These are phyloP conservation scores for Caenorhabditis sulstoni DNA, from an alignment of 2,888 invertebrate species.

Conservation along the genomic window DNA sequence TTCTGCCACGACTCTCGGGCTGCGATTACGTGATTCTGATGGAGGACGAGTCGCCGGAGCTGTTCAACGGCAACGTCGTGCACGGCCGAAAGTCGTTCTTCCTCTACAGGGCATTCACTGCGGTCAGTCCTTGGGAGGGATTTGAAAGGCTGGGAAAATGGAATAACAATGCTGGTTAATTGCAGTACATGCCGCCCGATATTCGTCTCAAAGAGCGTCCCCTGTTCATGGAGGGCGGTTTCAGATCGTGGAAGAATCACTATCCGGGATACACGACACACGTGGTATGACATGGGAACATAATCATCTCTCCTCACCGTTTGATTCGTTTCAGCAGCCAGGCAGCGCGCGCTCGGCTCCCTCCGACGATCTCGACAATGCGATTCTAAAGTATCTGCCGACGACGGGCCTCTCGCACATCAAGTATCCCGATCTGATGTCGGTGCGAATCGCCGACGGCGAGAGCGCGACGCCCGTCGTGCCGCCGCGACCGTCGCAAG, in stretches of 20 bases:
- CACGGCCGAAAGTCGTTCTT: constrained; percentile 25
- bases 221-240: constrained; percentile 75
- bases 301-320: neutral
- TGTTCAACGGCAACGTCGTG: constrained; percentile 19
- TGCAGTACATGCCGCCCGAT: constrained; percentile 55
- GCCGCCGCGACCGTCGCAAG: neutral
- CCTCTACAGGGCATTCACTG: constrained; percentile 38
- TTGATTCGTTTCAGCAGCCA: constrained; percentile 12
- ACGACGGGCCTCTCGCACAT: constrained; percentile 15
- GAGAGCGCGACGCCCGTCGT: too few species aligned
- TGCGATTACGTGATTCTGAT: constrained; percentile 73
- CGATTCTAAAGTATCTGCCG: constrained; percentile 4
- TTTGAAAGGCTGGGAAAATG: neutral
- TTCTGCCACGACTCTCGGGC: constrained; percentile 40
- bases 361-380: constrained; percentile 27
- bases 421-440: constrained; percentile 23
- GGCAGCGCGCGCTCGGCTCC: constrained; percentile 18
- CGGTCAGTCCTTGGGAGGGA: neutral
- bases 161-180: neutral
- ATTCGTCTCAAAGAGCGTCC: constrained; percentile 60
- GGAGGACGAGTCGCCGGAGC: constrained; percentile 66
- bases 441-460: neutral
- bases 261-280: constrained; percentile 62
- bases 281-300: constrained; percentile 5
- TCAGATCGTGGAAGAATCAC: constrained; percentile 68